A percentile compares a stretch with the other conserved stretches of the same genome.
Conservation (phyloP, 2,113 vertebrate genomes). For the Uropsilus gracilis region DNA sequence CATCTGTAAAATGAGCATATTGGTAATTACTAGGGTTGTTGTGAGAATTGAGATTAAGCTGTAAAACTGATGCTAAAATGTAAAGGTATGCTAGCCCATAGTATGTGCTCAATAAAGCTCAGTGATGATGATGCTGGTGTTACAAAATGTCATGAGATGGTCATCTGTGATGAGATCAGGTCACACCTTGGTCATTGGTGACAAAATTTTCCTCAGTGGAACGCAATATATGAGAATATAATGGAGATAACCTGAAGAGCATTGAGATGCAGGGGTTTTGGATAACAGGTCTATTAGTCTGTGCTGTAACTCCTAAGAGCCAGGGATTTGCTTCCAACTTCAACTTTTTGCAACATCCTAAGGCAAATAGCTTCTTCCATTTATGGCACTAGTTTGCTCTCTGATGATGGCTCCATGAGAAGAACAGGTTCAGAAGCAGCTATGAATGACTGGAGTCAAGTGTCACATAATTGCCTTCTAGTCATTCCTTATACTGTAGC, state of each 20-base stretch:
- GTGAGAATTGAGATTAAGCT: neutral
- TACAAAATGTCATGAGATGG: neutral
- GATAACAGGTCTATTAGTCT: neutral
- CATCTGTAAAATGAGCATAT: neutral
- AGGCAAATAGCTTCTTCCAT: neutral
- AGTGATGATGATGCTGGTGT: neutral
- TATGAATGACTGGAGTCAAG: neutral
- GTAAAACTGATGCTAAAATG: neutral
- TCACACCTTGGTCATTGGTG: neutral
- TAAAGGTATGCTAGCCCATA: neutral
- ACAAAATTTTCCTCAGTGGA: neutral
- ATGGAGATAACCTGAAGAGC: neutral
- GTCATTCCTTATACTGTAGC: neutral
- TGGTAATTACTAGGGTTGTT: neutral
- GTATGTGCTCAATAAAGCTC: neutral
- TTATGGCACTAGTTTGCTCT: neutral
- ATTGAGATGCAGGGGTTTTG: too few relatives aligned
- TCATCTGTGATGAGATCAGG: neutral
- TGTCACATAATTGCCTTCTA: neutral
- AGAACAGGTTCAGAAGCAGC: neutral
- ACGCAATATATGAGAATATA: neutral
- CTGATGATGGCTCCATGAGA: neutral
- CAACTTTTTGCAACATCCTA: neutral
- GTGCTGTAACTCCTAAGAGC: neutral
- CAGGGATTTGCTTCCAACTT: neutral